phyloP scores from a whole-genome alignment of 2,113 vertebrate genomes.

The Taurulus bubalis region DNA sequence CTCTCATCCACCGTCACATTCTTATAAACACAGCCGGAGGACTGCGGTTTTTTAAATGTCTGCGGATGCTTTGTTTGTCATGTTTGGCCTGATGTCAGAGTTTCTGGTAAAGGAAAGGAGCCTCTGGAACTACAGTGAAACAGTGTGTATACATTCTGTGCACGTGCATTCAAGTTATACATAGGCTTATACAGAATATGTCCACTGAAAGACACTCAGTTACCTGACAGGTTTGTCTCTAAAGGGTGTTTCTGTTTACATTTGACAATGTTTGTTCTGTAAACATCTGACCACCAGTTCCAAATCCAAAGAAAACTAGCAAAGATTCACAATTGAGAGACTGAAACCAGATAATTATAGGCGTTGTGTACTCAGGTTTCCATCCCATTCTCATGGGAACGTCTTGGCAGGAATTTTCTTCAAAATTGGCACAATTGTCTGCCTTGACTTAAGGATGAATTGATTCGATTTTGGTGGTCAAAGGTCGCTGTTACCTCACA shows the following conservation, averaged over 20 bases:
- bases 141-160: neutral
- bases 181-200: neutral
- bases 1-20: constrained; percentile 1
- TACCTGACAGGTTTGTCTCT: neutral
- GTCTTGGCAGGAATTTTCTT: neutral
- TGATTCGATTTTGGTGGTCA: neutral
- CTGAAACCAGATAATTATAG: neutral
- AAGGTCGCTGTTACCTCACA: neutral
- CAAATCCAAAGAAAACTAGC: neutral
- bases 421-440: neutral
- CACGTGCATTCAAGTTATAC: neutral
- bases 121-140: constrained; percentile 11
- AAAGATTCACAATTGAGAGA: neutral
- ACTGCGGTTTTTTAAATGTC: constrained; percentile 5
- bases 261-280: neutral
- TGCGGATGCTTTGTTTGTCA: constrained; percentile 32
- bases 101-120: neutral
- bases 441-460: neutral
- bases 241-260: neutral
- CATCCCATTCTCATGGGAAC: neutral
- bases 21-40: constrained; percentile 28
- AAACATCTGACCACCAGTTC: neutral
- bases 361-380: neutral
- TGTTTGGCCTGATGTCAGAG: constrained; percentile 25
- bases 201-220: neutral